phyloP scores from a whole-genome alignment of 2,797 vertebrate species.

The Gymnoscopelus braueri region DNA sequence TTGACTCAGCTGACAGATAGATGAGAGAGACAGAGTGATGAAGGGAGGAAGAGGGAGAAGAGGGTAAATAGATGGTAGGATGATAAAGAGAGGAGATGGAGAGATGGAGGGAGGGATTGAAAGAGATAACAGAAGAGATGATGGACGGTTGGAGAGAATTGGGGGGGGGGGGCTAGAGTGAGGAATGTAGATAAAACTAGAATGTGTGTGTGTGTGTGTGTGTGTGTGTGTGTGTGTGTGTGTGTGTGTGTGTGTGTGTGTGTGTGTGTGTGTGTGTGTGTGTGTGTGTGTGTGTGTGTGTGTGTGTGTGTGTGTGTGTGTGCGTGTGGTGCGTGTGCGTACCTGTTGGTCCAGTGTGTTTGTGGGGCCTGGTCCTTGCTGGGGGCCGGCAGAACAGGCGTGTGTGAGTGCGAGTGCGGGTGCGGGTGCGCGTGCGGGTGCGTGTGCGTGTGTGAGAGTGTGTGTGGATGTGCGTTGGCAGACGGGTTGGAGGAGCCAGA shows the following conservation, averaged over 20 bases:
- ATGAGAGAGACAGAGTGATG: constrained; percentile 36
- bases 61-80: constrained; percentile 3
- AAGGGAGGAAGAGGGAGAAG: constrained; percentile 33
- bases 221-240: not conserved
- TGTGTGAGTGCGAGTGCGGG: not conserved
- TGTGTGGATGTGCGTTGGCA: constrained; percentile 77
- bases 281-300: constrained; percentile 64
- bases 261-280: not conserved
- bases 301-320: constrained; percentile 78
- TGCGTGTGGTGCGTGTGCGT: not conserved
- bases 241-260: not conserved
- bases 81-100: not conserved
- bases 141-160: constrained; percentile 33
- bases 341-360: constrained; percentile 96
- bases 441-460: constrained; percentile 48
- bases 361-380: constrained; percentile 93
- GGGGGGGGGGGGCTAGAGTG: constrained; percentile 27
- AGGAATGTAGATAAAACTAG: constrained; percentile 27
- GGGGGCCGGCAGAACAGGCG: constrained; percentile 85
- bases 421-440: constrained; percentile 45
- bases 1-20: constrained; percentile 49
- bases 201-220: constrained; percentile 6
- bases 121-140: not conserved
- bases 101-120: constrained; percentile 26
- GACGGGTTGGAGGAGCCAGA: constrained; percentile 96